Conservation (phyloP, 2,113 vertebrate species). For the Tetrao urogallus region DNA sequence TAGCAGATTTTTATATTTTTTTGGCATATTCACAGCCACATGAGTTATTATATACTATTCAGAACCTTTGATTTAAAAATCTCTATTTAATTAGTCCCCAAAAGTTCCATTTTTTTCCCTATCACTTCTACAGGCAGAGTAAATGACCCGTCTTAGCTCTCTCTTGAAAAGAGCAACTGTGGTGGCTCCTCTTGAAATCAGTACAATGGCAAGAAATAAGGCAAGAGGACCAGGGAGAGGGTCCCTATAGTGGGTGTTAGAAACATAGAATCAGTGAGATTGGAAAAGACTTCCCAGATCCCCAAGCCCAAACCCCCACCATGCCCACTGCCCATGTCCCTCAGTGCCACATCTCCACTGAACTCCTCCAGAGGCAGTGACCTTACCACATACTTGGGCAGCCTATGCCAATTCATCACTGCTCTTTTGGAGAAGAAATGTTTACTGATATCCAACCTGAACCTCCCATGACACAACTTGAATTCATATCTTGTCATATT, state of each 20-base stretch:
- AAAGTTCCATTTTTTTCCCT: neutral
- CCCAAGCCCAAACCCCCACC: no score
- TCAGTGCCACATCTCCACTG: no score
- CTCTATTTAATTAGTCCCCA: neutral
- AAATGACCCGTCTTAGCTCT: neutral
- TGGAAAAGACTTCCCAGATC: no score
- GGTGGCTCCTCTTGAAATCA: neutral
- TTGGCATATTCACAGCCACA: neutral
- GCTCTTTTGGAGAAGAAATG: no score
- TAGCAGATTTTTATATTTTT: neutral
- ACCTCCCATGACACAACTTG: no score
- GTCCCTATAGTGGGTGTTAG: rapidly evolving
- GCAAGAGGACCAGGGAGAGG: neutral
- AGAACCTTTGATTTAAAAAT: neutral
- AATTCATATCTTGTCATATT: no score
- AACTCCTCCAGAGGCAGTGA: no score
- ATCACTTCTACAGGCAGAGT: neutral
- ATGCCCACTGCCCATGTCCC: no score
- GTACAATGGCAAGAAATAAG: neutral
- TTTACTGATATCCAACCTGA: no score
- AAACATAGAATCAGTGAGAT: neutral
- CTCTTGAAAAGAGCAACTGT: neutral
- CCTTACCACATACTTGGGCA: no score
- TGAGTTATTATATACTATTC: neutral
- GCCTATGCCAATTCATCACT: no score